A percentile compares a stretch with the other conserved stretches of the same genome.
These are phyloP conservation scores for Danaus melanippus DNA, from an alignment of 1,140 invertebrate species.

Conservation along the genomic window DNA sequence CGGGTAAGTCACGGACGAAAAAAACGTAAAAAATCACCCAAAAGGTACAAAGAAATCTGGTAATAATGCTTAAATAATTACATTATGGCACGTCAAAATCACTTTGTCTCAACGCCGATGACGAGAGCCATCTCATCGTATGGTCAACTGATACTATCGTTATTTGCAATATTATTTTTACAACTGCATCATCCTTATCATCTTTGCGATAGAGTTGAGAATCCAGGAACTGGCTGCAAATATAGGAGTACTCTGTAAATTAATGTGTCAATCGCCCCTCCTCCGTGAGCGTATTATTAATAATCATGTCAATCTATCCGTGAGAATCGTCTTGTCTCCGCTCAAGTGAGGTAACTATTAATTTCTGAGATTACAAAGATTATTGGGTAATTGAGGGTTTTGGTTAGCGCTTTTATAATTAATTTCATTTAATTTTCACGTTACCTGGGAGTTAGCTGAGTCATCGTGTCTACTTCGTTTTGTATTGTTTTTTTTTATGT, in stretches of 20 bases:
- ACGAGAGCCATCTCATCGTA: constrained; percentile 39
- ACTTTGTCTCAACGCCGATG: constrained; percentile 54
- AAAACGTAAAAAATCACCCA: background rate
- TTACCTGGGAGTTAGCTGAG: constrained; percentile 46
- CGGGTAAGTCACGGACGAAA: no score
- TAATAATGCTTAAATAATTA: constrained; percentile 62
- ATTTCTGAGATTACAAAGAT: constrained; percentile 51
- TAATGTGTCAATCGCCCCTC: constrained; percentile 62
- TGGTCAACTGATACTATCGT: constrained; percentile 45
- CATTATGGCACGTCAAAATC: constrained; percentile 54
- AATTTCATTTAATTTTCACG: constrained; percentile 51
- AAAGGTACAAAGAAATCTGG: constrained; percentile 20
- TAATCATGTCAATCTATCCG: constrained; percentile 59
- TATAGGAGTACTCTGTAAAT: constrained; percentile 32
- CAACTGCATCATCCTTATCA: constrained; percentile 7
- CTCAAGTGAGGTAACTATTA: constrained; percentile 47
- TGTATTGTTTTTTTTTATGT: constrained; percentile 16
- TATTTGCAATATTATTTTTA: constrained; percentile 24
- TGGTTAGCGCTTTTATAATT: constrained; percentile 51
- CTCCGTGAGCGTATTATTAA: constrained; percentile 48
- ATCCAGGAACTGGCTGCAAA: background rate
- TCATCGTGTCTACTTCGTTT: constrained; percentile 29
- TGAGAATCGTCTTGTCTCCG: constrained; percentile 60
- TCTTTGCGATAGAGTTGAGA: constrained; percentile 10
- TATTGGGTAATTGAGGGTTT: constrained; percentile 58